Evolutionary conservation across 2,113 vertebrate species (phyloP).

Genomic region (Oxyruncus cristatus): DNA sequence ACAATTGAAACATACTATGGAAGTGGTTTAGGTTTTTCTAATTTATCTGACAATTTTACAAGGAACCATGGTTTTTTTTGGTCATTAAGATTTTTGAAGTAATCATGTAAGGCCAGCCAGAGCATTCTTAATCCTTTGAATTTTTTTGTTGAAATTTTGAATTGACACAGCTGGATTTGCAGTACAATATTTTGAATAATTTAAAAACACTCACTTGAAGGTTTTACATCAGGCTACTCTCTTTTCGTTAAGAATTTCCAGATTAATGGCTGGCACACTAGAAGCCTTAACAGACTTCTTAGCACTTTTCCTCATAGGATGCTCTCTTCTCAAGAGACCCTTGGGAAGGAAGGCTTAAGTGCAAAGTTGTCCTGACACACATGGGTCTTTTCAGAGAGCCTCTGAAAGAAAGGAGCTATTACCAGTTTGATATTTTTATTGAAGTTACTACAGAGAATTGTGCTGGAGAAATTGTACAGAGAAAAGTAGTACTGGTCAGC

Average conservation of each 20-base stretch:
- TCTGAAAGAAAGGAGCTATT: neutral
- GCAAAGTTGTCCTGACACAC: neutral
- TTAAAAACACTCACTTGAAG: neutral
- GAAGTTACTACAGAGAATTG: neutral
- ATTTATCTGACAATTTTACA: neutral
- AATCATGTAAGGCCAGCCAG: neutral
- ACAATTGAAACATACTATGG: slow-evolving; percentile 18
- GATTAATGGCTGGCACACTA: neutral
- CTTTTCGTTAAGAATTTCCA: neutral
- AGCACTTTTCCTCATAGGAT: neutral
- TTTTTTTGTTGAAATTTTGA: slow-evolving; percentile 40
- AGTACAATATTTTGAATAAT: slow-evolving; percentile 21
- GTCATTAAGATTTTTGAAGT: neutral
- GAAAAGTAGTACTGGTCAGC: slow-evolving; percentile 3
- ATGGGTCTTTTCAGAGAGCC: neutral
- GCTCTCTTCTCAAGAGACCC: neutral
- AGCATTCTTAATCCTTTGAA: neutral
- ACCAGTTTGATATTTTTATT: neutral
- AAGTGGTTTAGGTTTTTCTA: neutral
- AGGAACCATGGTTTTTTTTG: neutral
- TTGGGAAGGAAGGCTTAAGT: neutral
- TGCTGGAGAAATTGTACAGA: no score
- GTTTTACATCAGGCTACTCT: slow-evolving; percentile 15
- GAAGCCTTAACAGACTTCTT: neutral
- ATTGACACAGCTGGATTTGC: neutral